These are phyloP conservation scores for Altica lythri DNA, from an alignment of 2,888 invertebrate genomes.

Conservation along the genomic window DNA sequence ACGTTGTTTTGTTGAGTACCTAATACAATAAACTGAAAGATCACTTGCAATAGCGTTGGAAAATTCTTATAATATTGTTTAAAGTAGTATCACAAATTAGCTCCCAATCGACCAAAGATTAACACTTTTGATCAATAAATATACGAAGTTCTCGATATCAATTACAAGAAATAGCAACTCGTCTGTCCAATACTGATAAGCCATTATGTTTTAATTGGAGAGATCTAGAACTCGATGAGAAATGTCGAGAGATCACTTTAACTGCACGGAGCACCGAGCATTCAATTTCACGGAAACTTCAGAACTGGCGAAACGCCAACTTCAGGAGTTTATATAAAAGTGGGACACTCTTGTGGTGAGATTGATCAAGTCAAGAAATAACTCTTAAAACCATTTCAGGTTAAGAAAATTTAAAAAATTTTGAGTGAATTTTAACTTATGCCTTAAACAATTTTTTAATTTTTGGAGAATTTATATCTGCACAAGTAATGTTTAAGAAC, in stretches of 20 bases:
- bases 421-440: too few species aligned
- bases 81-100: too few species aligned
- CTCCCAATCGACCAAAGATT: neutral
- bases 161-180: slow-evolving; percentile 34
- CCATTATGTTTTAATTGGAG: slow-evolving; percentile 39
- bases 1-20: too few species aligned
- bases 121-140: too few species aligned
- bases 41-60: too few species aligned
- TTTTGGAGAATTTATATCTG: too few species aligned
- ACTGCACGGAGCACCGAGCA: slow-evolving; percentile 21
- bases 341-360: slow-evolving; percentile 17
- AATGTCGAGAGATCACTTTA: slow-evolving; percentile 31
- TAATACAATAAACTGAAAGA: too few species aligned
- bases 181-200: slow-evolving; percentile 36
- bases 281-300: slow-evolving; percentile 26
- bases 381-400: too few species aligned
- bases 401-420: too few species aligned
- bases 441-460: slow-evolving; percentile 1
- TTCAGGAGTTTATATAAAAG: slow-evolving; percentile 17
- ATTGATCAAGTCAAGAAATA: slow-evolving; percentile 17
- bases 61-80: too few species aligned
- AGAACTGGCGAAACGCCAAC: slow-evolving; percentile 27
- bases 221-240: slow-evolving; percentile 25
- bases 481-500: too few species aligned
- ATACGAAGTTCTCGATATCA: slow-evolving; percentile 28